Conservation (phyloP, 2,797 vertebrate genomes). For the Huso huso region DNA sequence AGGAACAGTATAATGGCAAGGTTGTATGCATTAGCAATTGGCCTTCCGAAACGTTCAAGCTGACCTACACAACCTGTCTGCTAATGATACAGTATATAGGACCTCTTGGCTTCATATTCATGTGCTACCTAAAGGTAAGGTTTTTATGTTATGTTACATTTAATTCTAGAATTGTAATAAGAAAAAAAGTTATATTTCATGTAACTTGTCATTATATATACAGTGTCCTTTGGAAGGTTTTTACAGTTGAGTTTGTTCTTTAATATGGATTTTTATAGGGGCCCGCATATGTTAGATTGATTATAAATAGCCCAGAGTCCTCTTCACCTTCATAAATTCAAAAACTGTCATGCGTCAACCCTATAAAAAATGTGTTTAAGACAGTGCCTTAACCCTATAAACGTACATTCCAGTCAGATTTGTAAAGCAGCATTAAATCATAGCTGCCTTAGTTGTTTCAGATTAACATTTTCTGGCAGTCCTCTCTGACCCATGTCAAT, state of each 20-base stretch:
- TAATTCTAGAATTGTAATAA: conserved; percentile 1
- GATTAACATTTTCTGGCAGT: no score
- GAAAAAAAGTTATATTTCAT: no score
- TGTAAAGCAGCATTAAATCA: no score
- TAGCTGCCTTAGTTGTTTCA: no score
- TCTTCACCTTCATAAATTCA: background rate
- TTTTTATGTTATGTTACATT: background rate
- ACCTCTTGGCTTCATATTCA: conserved; percentile 75
- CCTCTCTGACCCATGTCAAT: no score
- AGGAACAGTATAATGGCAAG: conserved; percentile 67
- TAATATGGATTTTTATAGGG: background rate
- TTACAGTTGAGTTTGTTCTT: background rate
- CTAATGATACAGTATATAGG: conserved; percentile 73
- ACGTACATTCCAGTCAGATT: no score
- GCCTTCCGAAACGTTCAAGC: conserved; percentile 60
- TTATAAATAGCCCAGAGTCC: background rate
- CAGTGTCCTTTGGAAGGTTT: conserved; percentile 4
- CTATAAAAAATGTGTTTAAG: no score
- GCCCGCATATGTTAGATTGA: background rate
- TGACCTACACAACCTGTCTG: conserved; percentile 69
- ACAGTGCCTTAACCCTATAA: no score
- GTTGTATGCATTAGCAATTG: conserved; percentile 72
- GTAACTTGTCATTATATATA: background rate
- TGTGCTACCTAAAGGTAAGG: conserved; percentile 81
- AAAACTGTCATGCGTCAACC: no score